phyloP scores from a whole-genome alignment of 2,888 invertebrate species.

The Seira ritae region DNA sequence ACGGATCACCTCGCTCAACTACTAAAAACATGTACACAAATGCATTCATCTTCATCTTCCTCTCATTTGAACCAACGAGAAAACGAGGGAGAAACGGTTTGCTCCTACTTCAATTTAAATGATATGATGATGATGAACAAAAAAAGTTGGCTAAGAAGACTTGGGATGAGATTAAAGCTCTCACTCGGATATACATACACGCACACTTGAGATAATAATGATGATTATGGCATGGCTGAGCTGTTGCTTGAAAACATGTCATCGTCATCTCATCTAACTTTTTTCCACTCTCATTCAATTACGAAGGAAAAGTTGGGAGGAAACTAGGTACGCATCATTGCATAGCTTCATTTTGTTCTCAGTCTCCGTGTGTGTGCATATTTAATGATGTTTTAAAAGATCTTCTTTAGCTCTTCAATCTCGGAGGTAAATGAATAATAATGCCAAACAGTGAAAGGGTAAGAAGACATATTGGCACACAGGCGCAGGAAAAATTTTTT shows the following conservation, averaged over 20 bases:
- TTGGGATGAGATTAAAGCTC: slow-evolving; percentile 2
- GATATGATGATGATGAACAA: background rate
- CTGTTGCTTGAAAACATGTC: slow-evolving; percentile 51
- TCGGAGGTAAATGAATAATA: slow-evolving; percentile 37
- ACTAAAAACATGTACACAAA: slow-evolving; percentile 61
- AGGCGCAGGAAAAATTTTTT: background rate
- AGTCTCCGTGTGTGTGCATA: slow-evolving; percentile 29
- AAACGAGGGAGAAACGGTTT: background rate
- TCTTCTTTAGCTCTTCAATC: slow-evolving; percentile 9
- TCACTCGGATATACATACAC: slow-evolving; percentile 31
- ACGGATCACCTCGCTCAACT: slow-evolving; percentile 70
- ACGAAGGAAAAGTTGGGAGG: slow-evolving; percentile 36
- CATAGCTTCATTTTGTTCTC: no score
- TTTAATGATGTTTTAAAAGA: slow-evolving; percentile 44
- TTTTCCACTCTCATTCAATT: slow-evolving; percentile 56
- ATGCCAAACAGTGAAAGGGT: background rate
- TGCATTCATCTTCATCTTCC: slow-evolving; percentile 51
- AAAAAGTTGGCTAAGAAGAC: background rate
- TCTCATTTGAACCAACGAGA: background rate
- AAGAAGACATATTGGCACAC: background rate
- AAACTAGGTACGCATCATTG: slow-evolving; percentile 36
- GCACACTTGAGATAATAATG: slow-evolving; percentile 31
- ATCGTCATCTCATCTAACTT: slow-evolving; percentile 10
- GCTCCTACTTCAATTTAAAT: background rate
- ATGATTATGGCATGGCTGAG: slow-evolving; percentile 39